Evolutionary conservation across 2,113 vertebrate species (phyloP).

Genomic region (Chiloscyllium plagiosum): DNA sequence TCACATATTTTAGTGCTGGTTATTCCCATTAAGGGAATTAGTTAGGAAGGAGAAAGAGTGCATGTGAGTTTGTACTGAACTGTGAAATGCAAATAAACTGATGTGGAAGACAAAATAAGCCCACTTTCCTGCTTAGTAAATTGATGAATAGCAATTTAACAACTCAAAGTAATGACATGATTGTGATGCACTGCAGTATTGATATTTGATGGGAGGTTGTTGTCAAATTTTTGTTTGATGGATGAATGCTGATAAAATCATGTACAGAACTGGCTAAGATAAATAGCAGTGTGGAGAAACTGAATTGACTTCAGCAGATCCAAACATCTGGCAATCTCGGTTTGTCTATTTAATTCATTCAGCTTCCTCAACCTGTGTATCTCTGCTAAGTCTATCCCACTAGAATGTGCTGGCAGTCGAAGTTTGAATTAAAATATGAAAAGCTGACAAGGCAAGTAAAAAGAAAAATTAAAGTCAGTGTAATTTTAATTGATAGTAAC

Average conservation of each 20-base stretch:
- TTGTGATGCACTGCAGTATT: neutral
- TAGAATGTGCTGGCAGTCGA: neutral
- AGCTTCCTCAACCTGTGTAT: neutral
- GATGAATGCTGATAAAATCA: neutral
- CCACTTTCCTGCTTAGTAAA: too few relatives aligned
- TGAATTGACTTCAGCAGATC: neutral
- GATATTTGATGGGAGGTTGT: neutral
- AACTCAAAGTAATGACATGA: neutral
- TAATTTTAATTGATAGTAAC: neutral
- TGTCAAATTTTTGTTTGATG: constrained; percentile 6
- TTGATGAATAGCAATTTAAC: too few relatives aligned
- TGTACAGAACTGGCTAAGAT: neutral
- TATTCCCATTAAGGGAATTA: too few relatives aligned
- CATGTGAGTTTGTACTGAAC: too few relatives aligned
- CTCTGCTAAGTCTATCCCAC: neutral
- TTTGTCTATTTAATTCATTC: neutral
- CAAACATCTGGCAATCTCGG: neutral
- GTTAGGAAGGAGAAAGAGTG: too few relatives aligned
- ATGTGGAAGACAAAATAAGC: too few relatives aligned
- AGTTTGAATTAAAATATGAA: neutral
- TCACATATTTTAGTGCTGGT: too few relatives aligned
- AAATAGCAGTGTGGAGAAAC: neutral
- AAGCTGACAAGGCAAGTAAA: neutral
- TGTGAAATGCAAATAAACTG: too few relatives aligned
- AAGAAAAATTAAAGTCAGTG: neutral